Evolutionary conservation across 1,140 invertebrate genomes (phyloP).

Genomic region (Sycophaga agraensis): DNA sequence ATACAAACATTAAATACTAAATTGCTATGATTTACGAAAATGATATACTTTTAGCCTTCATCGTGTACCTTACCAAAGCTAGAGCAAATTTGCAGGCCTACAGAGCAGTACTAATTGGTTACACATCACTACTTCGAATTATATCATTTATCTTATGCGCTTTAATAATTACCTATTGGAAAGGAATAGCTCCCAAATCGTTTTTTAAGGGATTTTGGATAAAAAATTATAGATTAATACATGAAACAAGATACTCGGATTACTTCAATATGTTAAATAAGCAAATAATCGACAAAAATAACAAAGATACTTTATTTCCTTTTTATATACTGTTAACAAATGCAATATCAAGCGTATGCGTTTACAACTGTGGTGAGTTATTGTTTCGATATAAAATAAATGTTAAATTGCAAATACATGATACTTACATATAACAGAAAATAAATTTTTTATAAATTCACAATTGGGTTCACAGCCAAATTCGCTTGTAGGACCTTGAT

Average conservation of each 20-base stretch:
- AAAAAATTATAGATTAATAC: slow-evolving; percentile 54
- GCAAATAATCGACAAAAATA: no score
- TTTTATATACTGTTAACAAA: slow-evolving; percentile 66
- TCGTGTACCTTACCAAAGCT: slow-evolving; percentile 58
- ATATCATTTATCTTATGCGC: slow-evolving; percentile 63
- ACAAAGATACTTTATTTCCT: no score
- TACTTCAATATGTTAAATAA: no score
- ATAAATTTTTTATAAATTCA: no score
- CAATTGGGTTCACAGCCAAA: slow-evolving; percentile 59
- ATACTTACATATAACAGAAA: no score
- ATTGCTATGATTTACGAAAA: no score
- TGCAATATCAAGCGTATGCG: slow-evolving; percentile 64
- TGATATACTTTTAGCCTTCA: slow-evolving; percentile 48
- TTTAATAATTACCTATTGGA: slow-evolving; percentile 60
- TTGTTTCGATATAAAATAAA: neutral
- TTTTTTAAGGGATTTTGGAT: slow-evolving; percentile 62
- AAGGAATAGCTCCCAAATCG: slow-evolving; percentile 57
- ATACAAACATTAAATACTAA: no score
- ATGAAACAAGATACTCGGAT: no score
- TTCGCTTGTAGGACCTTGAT: slow-evolving; percentile 84
- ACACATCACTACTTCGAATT: slow-evolving; percentile 70
- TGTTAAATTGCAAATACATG: no score
- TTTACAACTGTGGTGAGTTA: slow-evolving; percentile 66
- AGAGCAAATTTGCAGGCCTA: slow-evolving; percentile 63
- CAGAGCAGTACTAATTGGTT: slow-evolving; percentile 71